Evolutionary conservation across 2,113 vertebrate species (phyloP).

Genomic region (Poeciliopsis turrubarensis): DNA sequence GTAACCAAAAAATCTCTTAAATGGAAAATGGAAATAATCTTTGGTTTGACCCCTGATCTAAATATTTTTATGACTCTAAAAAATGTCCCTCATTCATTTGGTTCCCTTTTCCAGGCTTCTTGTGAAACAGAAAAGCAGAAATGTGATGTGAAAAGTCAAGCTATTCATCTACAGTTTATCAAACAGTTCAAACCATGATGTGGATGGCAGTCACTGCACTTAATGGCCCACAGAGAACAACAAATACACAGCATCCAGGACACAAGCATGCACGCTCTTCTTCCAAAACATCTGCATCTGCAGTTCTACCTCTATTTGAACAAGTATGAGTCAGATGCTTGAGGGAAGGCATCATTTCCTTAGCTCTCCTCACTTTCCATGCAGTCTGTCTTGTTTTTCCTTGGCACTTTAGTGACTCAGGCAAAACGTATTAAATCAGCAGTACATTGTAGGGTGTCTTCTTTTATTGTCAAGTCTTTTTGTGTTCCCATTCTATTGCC

Average conservation of each 20-base stretch:
- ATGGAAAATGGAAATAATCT: background rate
- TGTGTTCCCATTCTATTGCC: background rate
- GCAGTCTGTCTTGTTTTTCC: conserved; percentile 44
- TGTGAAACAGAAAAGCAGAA: no score
- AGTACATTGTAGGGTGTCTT: conserved; percentile 3
- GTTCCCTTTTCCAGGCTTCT: no score
- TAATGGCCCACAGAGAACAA: background rate
- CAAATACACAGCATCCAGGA: conserved; percentile 1
- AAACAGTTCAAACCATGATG: background rate
- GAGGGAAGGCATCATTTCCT: conserved; percentile 62
- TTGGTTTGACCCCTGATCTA: background rate
- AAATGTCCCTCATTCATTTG: no score
- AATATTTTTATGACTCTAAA: no score
- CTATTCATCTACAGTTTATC: background rate
- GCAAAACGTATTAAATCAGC: conserved; percentile 20
- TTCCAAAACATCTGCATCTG: conserved; percentile 48
- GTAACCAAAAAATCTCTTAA: background rate
- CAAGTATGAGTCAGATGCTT: conserved; percentile 61
- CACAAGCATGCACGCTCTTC: conserved; percentile 6
- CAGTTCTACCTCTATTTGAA: conserved; percentile 67
- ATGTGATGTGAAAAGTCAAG: background rate
- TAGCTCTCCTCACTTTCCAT: conserved; percentile 57
- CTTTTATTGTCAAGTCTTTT: conserved; percentile 5
- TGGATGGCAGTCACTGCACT: no score
- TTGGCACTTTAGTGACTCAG: conserved; percentile 42